phyloP scores from a whole-genome alignment of 2,888 invertebrate species.

The Tetranychus truncatus region DNA sequence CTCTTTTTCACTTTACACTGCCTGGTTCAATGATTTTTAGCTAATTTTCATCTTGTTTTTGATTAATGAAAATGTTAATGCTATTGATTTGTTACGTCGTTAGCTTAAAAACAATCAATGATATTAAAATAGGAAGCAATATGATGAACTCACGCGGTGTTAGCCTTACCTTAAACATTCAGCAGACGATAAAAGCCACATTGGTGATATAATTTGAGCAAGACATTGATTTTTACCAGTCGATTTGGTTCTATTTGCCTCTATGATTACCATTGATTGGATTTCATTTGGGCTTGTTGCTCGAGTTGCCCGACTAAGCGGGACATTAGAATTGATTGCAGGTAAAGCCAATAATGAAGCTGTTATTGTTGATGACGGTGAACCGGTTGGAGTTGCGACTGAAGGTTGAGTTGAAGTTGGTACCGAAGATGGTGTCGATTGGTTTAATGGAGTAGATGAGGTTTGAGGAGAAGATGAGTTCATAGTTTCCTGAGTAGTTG shows the following conservation, averaged over 20 bases:
- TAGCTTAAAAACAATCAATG: too few relatives aligned
- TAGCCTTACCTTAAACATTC: constrained; percentile 10
- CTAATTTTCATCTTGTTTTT: too few relatives aligned
- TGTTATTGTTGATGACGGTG: not conserved
- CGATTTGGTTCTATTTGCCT: not conserved
- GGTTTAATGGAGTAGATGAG: not conserved
- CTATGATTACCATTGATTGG: not conserved
- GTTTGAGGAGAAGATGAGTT: not conserved
- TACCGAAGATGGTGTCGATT: not conserved
- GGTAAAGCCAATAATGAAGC: not conserved
- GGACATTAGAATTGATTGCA: not conserved
- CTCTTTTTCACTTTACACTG: too few relatives aligned
- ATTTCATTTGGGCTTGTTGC: constrained; percentile 1
- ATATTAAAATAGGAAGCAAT: too few relatives aligned
- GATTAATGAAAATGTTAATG: too few relatives aligned
- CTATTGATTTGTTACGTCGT: too few relatives aligned
- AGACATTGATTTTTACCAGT: not conserved
- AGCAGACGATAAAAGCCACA: constrained; percentile 11
- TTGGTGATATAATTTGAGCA: constrained; percentile 13
- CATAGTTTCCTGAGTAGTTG: not conserved
- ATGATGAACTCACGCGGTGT: not conserved
- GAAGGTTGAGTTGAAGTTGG: not conserved
- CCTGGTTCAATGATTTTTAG: too few relatives aligned
- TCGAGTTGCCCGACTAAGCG: not conserved
- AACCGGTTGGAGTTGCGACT: not conserved